Conservation (phyloP, 2,888 invertebrate genomes). For the Tetrapedia diversipes region DNA sequence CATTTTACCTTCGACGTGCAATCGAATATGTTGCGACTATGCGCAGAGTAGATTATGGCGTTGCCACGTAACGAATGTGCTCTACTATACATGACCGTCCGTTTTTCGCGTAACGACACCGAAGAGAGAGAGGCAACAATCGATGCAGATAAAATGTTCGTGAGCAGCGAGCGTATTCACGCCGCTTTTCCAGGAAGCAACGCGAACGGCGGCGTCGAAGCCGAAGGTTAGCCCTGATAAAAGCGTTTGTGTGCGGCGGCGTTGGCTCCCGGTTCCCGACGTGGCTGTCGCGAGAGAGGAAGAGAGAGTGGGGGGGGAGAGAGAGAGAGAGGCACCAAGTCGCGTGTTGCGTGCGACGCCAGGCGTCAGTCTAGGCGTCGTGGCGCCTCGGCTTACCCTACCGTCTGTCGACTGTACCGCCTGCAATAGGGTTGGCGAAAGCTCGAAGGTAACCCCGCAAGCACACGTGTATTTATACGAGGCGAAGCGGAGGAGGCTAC, state of each 20-base stretch:
- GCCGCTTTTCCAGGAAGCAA: conserved; percentile 45
- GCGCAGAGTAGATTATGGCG: no score
- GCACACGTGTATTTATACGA: conserved; percentile 52
- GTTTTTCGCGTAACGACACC: neutral
- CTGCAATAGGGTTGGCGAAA: conserved; percentile 41
- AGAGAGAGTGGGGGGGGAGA: no score
- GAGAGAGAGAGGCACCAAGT: conserved; percentile 39
- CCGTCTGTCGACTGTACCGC: conserved; percentile 21
- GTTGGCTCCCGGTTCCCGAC: conserved; percentile 39
- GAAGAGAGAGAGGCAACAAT: conserved; percentile 10
- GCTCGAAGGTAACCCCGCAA: conserved; percentile 56
- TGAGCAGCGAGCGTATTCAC: conserved; percentile 10
- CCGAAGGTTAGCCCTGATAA: conserved; percentile 43
- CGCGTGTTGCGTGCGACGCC: conserved; percentile 68
- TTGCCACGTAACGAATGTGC: neutral
- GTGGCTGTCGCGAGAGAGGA: conserved; percentile 13
- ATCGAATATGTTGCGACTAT: no score
- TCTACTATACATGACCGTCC: neutral
- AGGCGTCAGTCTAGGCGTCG: conserved; percentile 71
- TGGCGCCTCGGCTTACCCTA: conserved; percentile 68
- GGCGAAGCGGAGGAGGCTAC: conserved; percentile 8
- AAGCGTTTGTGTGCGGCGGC: conserved; percentile 17
- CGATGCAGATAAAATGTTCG: conserved; percentile 48
- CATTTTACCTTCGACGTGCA: no score
- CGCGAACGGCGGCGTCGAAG: neutral